Evolutionary conservation across 2,797 vertebrate genomes (phyloP), one percentile per base, ranked within the genome.

Genomic region (Diceros bicornis): DNA sequence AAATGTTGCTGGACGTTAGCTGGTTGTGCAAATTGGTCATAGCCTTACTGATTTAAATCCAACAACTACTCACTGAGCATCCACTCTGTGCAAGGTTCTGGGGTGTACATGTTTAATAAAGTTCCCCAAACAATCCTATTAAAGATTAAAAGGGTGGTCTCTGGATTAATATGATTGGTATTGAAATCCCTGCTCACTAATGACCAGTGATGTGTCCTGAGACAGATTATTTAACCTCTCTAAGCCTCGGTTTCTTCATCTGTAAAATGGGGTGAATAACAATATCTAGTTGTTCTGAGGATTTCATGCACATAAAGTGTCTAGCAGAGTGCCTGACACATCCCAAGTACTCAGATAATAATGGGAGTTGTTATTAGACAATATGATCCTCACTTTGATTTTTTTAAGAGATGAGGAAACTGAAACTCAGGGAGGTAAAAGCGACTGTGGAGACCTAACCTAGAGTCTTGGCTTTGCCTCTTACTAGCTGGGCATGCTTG

Each of bases 21-120:
- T 89, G 62, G 37, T 78, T 68, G 59, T 23, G 69, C 52, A 77
- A 95, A 89, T 88, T 89, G 93, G 82, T 89, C 50, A 72, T 59
- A 72, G 95, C 64, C 27, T 94, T 37, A 94, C 44, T 69, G 34
- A 94, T 71, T 88, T 93, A 96, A 97, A 92, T 74, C 91, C 25
- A 91, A 84, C n/a, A 78, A 91, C 95, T 50, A 91, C 75, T 92
- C 81, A 95, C 37, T 9, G 6, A 85, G 62, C 37, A 78, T 90
- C 75, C 85, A 93, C 50, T 94, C 68, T 88, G 75, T 89, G 71
- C 23, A 77, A 74, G n/a, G 12, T 69, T 96, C 71, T 92, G 88
- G 71, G 34, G n/a, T 10, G 68, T 55, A 59, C 32, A 66, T 74
- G 29, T 92, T 81, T 92, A 50, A 77, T 21, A 72, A 71, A 75